Percentiles rank a stretch among this genome's conserved stretches.
Evolutionary conservation across 2,113 vertebrate genomes (phyloP).

Genomic region (Cyphomyrus plagiostoma): DNA sequence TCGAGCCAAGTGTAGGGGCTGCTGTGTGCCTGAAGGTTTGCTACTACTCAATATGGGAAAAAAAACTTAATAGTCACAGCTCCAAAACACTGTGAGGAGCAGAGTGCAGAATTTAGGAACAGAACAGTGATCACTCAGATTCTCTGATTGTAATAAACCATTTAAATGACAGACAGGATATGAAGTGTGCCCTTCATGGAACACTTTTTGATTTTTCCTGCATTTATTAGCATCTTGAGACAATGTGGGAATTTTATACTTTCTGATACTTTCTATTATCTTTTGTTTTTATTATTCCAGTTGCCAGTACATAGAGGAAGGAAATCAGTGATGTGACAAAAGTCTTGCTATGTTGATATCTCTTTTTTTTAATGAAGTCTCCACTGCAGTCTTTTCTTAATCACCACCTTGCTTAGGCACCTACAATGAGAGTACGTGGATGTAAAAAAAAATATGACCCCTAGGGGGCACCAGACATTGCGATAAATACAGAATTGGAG

Average conservation of each 20-base stretch:
- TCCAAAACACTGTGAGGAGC: background rate
- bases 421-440: background rate
- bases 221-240: background rate
- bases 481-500: background rate
- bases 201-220: background rate
- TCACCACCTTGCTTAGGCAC: background rate
- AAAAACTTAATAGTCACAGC: background rate
- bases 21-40: background rate
- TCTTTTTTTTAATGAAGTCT: background rate
- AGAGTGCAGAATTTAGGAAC: background rate
- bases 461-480: constrained; percentile 12
- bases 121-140: background rate
- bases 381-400: background rate
- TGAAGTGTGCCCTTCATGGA: background rate
- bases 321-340: background rate
- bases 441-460: background rate
- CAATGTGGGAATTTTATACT: background rate
- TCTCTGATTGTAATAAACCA: background rate
- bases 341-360: background rate
- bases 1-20: background rate
- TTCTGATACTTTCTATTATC: background rate
- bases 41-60: background rate
- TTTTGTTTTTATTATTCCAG: background rate
- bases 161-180: background rate
- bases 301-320: background rate